Percentiles rank a stretch among this genome's conserved stretches.
Conservation (phyloP, 30 jellyfish, hydroid and myxozoan species). For the Aurelia aurita region DNA sequence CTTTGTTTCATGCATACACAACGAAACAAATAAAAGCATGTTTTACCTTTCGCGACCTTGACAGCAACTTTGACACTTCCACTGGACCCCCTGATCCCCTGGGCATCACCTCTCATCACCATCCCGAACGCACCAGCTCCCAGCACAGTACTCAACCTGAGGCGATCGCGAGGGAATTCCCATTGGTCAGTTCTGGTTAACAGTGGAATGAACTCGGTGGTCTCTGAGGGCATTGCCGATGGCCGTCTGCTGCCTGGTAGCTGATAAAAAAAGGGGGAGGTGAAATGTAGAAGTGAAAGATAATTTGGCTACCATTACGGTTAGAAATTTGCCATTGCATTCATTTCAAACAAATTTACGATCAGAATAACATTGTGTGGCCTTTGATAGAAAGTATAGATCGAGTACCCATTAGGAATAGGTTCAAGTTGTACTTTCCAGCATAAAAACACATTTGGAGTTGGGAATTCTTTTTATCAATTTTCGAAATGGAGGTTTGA, state of each 20-base stretch:
- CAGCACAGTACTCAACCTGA: constrained; percentile 84
- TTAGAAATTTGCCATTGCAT: no score
- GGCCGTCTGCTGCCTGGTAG: constrained; percentile 71
- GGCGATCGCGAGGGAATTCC: constrained; percentile 96
- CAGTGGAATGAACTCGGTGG: constrained; percentile 84
- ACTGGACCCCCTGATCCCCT: constrained; percentile 86
- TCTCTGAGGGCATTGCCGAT: constrained; percentile 69
- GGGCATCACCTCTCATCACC: constrained; percentile 97
- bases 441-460: no score
- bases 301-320: no score
- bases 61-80: constrained; percentile 93
- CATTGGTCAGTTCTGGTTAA: constrained; percentile 81
- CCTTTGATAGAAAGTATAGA: no score
- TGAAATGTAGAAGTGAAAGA: no score
- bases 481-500: no score
- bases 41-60: constrained; percentile 87
- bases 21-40: neutral
- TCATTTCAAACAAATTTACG: no score
- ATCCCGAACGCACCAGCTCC: constrained; percentile 99
- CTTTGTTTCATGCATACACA: no score
- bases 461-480: no score
- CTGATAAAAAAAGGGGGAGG: constrained; percentile 1
- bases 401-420: no score
- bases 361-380: no score
- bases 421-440: no score